These are phyloP conservation scores for Anastatus disparis DNA, from an alignment of 1,140 invertebrate species.

Conservation along the genomic window DNA sequence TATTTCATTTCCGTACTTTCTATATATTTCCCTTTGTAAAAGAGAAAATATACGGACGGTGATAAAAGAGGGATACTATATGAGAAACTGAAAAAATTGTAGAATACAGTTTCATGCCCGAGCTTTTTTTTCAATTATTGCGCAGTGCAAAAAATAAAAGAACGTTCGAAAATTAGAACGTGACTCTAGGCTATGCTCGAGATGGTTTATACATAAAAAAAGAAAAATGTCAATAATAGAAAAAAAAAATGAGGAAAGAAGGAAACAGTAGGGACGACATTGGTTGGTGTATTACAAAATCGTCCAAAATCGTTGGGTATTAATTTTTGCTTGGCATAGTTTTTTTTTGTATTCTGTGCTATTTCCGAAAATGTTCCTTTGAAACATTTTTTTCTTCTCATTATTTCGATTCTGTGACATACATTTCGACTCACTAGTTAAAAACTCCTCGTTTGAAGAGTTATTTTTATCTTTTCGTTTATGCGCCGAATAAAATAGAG, in stretches of 20 bases:
- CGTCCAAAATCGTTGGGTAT: background rate
- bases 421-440: too few relatives aligned
- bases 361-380: too few relatives aligned
- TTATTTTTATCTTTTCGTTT: too few relatives aligned
- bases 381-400: too few relatives aligned
- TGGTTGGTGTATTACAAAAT: background rate
- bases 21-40: background rate
- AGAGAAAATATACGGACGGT: too few relatives aligned
- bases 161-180: constrained; percentile 12
- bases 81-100: background rate
- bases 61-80: background rate
- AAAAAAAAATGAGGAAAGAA: background rate
- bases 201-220: background rate
- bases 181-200: background rate
- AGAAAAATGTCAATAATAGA: background rate
- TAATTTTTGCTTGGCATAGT: background rate
- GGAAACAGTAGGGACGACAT: background rate
- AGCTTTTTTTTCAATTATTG: constrained; percentile 17
- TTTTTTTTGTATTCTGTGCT: too few relatives aligned
- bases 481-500: too few relatives aligned
- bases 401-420: too few relatives aligned
- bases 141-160: background rate
- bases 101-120: constrained; percentile 1
- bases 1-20: background rate
- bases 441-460: too few relatives aligned